These are phyloP conservation scores for Dolichoris vasculosae DNA, from an alignment of 1,140 invertebrate genomes.

Conservation along the genomic window DNA sequence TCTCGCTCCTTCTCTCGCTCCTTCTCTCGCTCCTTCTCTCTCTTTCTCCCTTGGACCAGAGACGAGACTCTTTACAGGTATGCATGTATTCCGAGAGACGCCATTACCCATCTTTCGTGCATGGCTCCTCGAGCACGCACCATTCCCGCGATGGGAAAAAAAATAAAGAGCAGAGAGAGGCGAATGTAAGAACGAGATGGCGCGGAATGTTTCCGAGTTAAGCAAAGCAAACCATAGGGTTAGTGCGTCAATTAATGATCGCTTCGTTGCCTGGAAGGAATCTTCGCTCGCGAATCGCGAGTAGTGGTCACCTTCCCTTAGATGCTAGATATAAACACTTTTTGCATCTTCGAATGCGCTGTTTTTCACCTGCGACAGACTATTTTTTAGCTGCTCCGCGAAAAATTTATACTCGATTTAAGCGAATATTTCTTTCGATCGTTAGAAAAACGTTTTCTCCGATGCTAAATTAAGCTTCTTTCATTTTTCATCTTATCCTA, in stretches of 20 bases:
- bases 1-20: not conserved
- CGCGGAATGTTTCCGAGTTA: slow-evolving; percentile 38
- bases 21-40: not conserved
- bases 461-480: not conserved
- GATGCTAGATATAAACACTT: not conserved
- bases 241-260: slow-evolving; percentile 25
- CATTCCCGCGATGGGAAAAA: not conserved
- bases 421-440: not conserved
- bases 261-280: not conserved
- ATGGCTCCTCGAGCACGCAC: not conserved
- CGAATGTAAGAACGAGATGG: slow-evolving; percentile 33
- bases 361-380: not conserved
- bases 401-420: not conserved
- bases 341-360: not conserved
- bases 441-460: not conserved
- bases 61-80: not conserved
- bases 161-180: slow-evolving; percentile 50
- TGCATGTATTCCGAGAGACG: slow-evolving; percentile 2
- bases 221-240: slow-evolving; percentile 16
- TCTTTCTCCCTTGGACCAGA: not conserved
- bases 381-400: not conserved
- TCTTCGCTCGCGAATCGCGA: slow-evolving; percentile 10
- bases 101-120: slow-evolving; percentile 36
- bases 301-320: not conserved
- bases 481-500: not conserved